These are phyloP conservation scores for Sebastes taczanowskii DNA, from an alignment of 2,797 vertebrate species.

Conservation along the genomic window DNA sequence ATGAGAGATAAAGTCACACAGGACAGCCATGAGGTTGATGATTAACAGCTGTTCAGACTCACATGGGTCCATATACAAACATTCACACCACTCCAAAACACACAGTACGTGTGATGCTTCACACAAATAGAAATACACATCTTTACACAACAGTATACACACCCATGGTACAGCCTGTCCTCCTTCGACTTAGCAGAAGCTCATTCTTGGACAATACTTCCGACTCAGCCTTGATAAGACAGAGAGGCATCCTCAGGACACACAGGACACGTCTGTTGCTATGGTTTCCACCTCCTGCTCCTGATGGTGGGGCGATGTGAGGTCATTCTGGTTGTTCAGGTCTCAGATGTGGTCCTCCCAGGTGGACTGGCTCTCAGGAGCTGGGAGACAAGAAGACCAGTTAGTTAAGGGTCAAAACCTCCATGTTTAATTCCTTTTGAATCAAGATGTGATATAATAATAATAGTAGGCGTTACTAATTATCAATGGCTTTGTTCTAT, in stretches of 20 bases:
- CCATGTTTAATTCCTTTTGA: not conserved
- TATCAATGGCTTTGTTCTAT: not conserved
- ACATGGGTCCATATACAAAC: slow-evolving; percentile 16
- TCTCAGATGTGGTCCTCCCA: not conserved
- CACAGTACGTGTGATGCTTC: slow-evolving; percentile 5
- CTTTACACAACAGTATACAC: slow-evolving; percentile 22
- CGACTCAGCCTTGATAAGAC: slow-evolving; percentile 40
- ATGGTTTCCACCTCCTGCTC: slow-evolving; percentile 55
- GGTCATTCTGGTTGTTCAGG: not conserved
- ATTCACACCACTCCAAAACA: slow-evolving; percentile 3
- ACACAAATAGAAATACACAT: slow-evolving; percentile 23
- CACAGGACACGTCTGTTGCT: slow-evolving; percentile 61
- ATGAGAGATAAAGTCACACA: not conserved
- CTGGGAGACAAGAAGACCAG: not conserved
- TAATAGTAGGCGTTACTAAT: not conserved
- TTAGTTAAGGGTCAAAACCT: not conserved
- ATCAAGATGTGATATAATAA: not conserved
- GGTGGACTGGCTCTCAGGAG: not conserved
- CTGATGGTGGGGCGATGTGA: slow-evolving; percentile 1
- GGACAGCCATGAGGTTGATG: slow-evolving; percentile 41
- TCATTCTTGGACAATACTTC: slow-evolving; percentile 5
- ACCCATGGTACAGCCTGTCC: slow-evolving; percentile 27
- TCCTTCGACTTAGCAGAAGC: slow-evolving; percentile 14
- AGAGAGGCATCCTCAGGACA: slow-evolving; percentile 44
- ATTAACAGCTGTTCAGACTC: slow-evolving; percentile 50